Evolutionary conservation across 1,140 invertebrate species (phyloP).

Genomic region (Pseudomyrmex pallidus): DNA sequence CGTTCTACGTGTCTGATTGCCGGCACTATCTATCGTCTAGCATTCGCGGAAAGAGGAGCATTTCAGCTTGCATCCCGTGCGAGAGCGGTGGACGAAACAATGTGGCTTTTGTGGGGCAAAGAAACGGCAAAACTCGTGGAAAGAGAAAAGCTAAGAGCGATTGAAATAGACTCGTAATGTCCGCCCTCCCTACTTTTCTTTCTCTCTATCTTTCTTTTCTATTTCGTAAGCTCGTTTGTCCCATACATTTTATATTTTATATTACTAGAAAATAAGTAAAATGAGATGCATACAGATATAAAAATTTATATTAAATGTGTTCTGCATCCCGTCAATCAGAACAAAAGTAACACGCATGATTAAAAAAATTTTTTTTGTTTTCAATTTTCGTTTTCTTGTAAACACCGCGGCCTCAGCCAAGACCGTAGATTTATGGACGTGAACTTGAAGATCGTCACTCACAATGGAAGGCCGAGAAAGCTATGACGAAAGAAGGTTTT

Average conservation of each 20-base stretch:
- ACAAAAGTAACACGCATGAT: background rate
- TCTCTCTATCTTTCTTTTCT: constrained; percentile 14
- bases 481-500: background rate
- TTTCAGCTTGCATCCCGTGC: constrained; percentile 62
- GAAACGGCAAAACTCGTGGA: constrained; percentile 71
- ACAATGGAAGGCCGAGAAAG: background rate
- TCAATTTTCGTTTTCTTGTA: background rate
- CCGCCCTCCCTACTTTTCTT: constrained; percentile 45
- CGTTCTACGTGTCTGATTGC: constrained; percentile 47
- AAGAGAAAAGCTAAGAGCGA: constrained; percentile 77
- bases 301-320: too few species aligned
- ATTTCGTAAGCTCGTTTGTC: background rate
- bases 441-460: constrained; percentile 40
- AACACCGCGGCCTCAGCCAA: background rate
- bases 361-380: too few species aligned
- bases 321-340: background rate
- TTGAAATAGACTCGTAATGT: constrained; percentile 74
- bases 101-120: constrained; percentile 75
- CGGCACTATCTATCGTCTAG: constrained; percentile 51
- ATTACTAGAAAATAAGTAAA: constrained; percentile 16
- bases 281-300: background rate
- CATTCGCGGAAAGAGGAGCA: constrained; percentile 61
- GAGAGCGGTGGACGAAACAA: constrained; percentile 74
- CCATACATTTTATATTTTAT: constrained; percentile 13
- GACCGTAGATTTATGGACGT: constrained; percentile 12